Evolutionary conservation across 2,888 invertebrate species (phyloP).

Genomic region (Chymomyza procnemis): DNA sequence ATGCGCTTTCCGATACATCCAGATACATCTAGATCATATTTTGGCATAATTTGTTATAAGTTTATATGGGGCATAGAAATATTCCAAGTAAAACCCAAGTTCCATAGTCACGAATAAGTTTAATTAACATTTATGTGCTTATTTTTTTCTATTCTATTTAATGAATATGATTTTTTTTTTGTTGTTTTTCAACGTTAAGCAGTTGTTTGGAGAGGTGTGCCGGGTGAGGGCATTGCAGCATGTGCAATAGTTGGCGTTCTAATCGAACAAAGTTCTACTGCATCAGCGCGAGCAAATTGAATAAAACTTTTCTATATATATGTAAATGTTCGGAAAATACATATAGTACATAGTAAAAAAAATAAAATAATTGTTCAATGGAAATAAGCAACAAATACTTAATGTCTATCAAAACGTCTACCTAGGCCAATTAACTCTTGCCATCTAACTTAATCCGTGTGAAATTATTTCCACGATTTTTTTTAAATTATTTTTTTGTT

Average conservation of each 20-base stretch:
- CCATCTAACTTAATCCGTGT: slow-evolving; percentile 61
- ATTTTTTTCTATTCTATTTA: not conserved
- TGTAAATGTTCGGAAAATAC: too few relatives aligned
- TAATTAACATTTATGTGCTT: not conserved
- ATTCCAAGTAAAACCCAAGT: too few relatives aligned
- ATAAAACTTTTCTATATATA: not conserved
- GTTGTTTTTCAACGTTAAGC: not conserved
- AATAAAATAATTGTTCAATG: slow-evolving; percentile 38
- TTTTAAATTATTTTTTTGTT: too few relatives aligned
- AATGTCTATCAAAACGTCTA: slow-evolving; percentile 49
- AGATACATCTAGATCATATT: too few relatives aligned
- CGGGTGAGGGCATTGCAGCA: not conserved
- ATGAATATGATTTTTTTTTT: too few relatives aligned
- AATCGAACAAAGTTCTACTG: not conserved
- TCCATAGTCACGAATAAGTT: too few relatives aligned
- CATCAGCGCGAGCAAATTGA: not conserved
- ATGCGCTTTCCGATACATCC: too few relatives aligned
- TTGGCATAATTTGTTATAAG: too few relatives aligned
- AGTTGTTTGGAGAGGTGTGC: not conserved
- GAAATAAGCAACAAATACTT: slow-evolving; percentile 29
- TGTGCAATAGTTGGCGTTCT: not conserved
- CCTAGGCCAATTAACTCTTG: slow-evolving; percentile 64
- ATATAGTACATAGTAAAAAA: too few relatives aligned
- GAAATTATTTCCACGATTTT: slow-evolving; percentile 64
- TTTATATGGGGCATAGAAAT: too few relatives aligned